Conservation (phyloP, 2,113 vertebrate species). For the Tinamus guttatus region DNA sequence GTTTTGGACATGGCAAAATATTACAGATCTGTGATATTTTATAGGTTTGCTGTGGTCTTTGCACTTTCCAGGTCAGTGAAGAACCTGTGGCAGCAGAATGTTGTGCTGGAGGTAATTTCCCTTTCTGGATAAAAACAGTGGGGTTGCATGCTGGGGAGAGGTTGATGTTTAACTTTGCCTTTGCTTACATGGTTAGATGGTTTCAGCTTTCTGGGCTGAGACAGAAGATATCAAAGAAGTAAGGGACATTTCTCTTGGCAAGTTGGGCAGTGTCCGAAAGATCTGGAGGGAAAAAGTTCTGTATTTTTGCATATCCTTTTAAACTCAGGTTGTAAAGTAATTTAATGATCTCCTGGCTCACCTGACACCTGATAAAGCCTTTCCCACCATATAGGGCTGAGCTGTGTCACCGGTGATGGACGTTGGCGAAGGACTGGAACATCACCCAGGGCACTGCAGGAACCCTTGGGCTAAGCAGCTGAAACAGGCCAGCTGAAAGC, state of each 20-base stretch:
- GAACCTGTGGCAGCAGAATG: neutral
- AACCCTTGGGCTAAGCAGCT: constrained; percentile 82
- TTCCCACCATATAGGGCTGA: neutral
- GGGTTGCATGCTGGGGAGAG: neutral
- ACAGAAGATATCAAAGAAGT: neutral
- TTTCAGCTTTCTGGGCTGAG: neutral
- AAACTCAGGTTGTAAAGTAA: neutral
- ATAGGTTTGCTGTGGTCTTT: neutral
- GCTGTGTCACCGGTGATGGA: neutral
- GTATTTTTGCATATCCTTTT: neutral
- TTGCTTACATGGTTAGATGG: neutral
- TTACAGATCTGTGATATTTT: neutral
- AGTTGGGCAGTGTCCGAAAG: neutral
- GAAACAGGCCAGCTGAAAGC: constrained; percentile 74
- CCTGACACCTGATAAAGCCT: neutral
- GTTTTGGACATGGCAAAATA: neutral
- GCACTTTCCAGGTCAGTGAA: neutral
- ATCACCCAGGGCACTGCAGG: constrained; percentile 74
- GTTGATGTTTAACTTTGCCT: neutral
- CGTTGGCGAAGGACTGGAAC: constrained; percentile 81
- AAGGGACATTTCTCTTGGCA: neutral
- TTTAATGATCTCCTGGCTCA: neutral
- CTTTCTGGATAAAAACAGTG: neutral
- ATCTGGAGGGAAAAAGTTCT: neutral
- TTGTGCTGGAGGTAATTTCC: neutral